Base-by-base conservation (phyloP, 2,113 vertebrate genomes). In the Alethe diademata region DNA sequence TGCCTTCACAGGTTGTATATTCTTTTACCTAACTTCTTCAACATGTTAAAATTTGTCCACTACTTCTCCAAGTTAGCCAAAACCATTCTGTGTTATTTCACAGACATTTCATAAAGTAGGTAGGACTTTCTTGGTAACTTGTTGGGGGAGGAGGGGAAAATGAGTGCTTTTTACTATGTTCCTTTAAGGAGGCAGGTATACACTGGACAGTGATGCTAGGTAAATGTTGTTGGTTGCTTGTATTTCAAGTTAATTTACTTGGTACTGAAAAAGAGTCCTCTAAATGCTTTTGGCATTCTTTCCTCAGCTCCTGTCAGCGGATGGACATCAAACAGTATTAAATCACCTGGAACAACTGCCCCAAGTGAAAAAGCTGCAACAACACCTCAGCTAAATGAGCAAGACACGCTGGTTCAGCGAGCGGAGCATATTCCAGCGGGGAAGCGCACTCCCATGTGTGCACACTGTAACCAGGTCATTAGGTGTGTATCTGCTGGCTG, bases 401-500 rank as follows among this genome's bases (percentile, higher is more conserved):
- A 99, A 69, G 98, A 99, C 95, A 98, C 98, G 0, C 74, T 99
- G 86, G 98, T 99, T 74, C 99, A 99, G 92, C 98, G 98, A 96
- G 99, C 99, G 9, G 99, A 99, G 93, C 99, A 99, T 88, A 98
- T 99, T 79, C 99, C 99, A 3, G 99, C 99, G 0, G 99, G 99
- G 48, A 99, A 98, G 53, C 98, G 99, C 38, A 99, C 99, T 2
- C 99, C 99, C 2, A 99, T 99, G 99, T 99, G 99, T 61, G 99
- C 97, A 2, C 98, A 99, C 92, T 99, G 99, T 80, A 98, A 98
- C 93, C 98, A 98, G 95, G 98, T 99, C 66, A 99, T 99, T 86
- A 99, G 99, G 99, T 99, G 54, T 17, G 97, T 88, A 24, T 47
- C 88, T 75, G 3, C 42, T 22, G 40, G 4, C 48, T 80, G 67